A percentile compares a stretch with the other conserved stretches of the same genome.
Evolutionary conservation across 2,888 invertebrate genomes (phyloP).

Genomic region (Tanytarsus gracilentus): DNA sequence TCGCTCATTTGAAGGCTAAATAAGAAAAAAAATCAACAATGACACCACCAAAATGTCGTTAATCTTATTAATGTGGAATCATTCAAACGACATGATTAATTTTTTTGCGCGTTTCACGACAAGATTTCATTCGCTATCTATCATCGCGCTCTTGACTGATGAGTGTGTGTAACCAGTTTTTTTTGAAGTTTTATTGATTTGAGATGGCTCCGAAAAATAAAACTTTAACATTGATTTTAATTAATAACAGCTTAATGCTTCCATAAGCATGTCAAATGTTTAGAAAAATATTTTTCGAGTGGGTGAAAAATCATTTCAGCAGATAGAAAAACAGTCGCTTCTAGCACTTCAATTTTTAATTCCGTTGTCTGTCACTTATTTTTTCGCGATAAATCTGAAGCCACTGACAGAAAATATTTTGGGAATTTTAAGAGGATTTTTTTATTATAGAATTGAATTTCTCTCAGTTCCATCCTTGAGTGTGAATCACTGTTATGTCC

Average conservation of each 20-base stretch:
- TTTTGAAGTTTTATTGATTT: neutral
- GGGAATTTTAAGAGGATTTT: too few relatives aligned
- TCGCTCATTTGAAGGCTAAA: slow-evolving; percentile 19
- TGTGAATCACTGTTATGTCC: neutral
- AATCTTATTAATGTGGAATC: slow-evolving; percentile 29
- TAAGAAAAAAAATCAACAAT: neutral
- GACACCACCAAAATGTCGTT: slow-evolving; percentile 24
- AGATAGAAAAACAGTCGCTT: slow-evolving; percentile 18
- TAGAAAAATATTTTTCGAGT: too few relatives aligned
- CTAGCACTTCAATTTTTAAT: slow-evolving; percentile 28
- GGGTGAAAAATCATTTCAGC: neutral
- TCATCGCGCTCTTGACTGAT: slow-evolving; percentile 16
- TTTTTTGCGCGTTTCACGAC: slow-evolving; percentile 5
- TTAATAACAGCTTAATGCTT: too few relatives aligned
- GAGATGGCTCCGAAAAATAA: too few relatives aligned
- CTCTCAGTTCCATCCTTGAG: too few relatives aligned
- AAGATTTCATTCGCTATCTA: slow-evolving; percentile 21
- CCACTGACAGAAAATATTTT: too few relatives aligned
- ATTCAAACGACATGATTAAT: slow-evolving; percentile 28
- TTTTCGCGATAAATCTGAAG: too few relatives aligned
- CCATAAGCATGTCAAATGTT: too few relatives aligned
- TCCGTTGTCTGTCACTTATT: slow-evolving; percentile 7
- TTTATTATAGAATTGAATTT: too few relatives aligned
- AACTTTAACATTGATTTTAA: too few relatives aligned
- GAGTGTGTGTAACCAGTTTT: slow-evolving; percentile 22